A percentile compares a stretch with the other conserved stretches of the same genome.
Conservation (phyloP, 1,140 invertebrate genomes). For the Zaprionus vittiger region DNA sequence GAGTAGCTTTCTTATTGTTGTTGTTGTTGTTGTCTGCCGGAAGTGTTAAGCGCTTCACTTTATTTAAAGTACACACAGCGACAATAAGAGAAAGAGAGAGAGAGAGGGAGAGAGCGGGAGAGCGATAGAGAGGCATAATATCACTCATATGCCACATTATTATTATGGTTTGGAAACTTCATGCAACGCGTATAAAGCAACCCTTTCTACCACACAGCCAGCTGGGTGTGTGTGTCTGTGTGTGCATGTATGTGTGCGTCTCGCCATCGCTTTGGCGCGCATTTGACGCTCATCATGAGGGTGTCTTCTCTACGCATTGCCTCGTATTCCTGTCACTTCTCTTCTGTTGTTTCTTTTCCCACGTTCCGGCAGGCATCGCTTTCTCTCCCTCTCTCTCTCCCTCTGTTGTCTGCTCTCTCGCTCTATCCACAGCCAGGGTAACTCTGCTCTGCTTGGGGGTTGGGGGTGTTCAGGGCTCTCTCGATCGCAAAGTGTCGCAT, state of each 20-base stretch:
- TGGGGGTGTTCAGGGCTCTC: constrained; percentile 50
- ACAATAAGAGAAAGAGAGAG: constrained; percentile 20
- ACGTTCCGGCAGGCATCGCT: constrained; percentile 17
- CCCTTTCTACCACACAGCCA: constrained; percentile 50
- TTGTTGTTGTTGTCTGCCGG: constrained; percentile 67
- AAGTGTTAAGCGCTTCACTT: constrained; percentile 82
- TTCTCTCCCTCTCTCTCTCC: constrained; percentile 12
- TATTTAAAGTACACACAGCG: constrained; percentile 71
- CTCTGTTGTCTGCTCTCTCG: background rate
- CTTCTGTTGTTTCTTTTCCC: constrained; percentile 23
- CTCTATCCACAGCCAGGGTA: background rate
- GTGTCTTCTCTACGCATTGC: constrained; percentile 46
- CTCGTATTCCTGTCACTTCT: background rate
- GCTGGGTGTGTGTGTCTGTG: constrained; percentile 1
- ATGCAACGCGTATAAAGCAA: constrained; percentile 43
- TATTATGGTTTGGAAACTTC: constrained; percentile 68
- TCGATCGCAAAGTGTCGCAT: constrained; percentile 70
- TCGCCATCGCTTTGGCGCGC: constrained; percentile 63
- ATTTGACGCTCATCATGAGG: constrained; percentile 64
- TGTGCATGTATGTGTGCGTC: constrained; percentile 33
- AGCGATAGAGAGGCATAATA: constrained; percentile 53
- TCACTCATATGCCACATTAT: constrained; percentile 79
- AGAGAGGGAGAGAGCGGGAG: constrained; percentile 18
- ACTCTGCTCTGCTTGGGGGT: constrained; percentile 4
- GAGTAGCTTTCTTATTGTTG: constrained; percentile 40